phyloP scores from a whole-genome alignment of 92 coral and sea anemone species.

The Ricordea florida region DNA sequence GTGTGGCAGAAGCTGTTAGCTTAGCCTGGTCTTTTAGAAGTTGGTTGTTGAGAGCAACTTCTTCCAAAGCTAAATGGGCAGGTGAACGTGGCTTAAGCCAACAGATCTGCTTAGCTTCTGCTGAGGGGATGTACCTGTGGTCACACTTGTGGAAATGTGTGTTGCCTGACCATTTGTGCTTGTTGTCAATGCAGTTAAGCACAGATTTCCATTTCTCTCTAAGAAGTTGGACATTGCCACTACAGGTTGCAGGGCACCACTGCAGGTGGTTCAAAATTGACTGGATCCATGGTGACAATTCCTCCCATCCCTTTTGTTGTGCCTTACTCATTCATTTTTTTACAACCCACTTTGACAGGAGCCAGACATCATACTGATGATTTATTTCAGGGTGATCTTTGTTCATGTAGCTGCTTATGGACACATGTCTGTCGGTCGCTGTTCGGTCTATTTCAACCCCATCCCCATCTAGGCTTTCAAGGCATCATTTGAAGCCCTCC shows the following conservation, averaged over 20 bases:
- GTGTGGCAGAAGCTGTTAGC: slow-evolving; percentile 33
- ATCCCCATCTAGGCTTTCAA: slow-evolving; percentile 1
- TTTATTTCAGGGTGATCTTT: slow-evolving; percentile 9
- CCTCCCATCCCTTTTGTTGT: slow-evolving; percentile 27
- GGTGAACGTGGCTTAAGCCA: slow-evolving; percentile 53
- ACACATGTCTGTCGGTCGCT: slow-evolving; percentile 58
- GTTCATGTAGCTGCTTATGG: slow-evolving; percentile 49
- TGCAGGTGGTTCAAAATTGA: slow-evolving; percentile 52
- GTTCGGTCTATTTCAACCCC: neutral
- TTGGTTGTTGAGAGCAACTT: slow-evolving; percentile 24
- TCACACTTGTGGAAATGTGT: slow-evolving; percentile 14
- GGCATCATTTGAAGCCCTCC: slow-evolving; percentile 51
- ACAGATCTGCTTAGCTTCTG: slow-evolving; percentile 4
- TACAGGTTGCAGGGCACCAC: slow-evolving; percentile 65
- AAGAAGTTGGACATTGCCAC: slow-evolving; percentile 18
- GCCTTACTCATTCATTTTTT: slow-evolving; percentile 37
- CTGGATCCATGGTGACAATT: slow-evolving; percentile 53
- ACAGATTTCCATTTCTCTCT: slow-evolving; percentile 47
- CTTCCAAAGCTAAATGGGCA: slow-evolving; percentile 51
- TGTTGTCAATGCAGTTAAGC: slow-evolving; percentile 24
- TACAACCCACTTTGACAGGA: slow-evolving; percentile 53
- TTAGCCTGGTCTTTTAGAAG: slow-evolving; percentile 39
- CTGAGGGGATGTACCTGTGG: slow-evolving; percentile 11
- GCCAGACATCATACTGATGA: slow-evolving; percentile 73
- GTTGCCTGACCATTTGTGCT: slow-evolving; percentile 30